Conservation (phyloP, 2,113 vertebrate genomes). For the Ctenodactylus gundi region DNA sequence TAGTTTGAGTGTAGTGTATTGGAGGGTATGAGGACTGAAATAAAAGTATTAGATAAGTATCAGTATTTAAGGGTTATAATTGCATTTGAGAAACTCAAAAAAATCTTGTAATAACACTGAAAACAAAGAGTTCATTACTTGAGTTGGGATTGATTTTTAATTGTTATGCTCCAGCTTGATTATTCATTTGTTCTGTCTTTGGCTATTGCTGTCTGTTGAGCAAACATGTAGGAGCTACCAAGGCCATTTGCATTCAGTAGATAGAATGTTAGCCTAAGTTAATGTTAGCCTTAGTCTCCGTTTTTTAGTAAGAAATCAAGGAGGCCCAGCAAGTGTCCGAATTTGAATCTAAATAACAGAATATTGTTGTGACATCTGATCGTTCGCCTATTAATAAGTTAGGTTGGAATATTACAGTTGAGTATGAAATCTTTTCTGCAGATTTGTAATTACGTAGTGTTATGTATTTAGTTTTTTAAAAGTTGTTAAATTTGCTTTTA, state of each 20-base stretch:
- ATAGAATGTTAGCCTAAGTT: not conserved
- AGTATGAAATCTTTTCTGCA: not conserved
- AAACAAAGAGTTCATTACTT: not conserved
- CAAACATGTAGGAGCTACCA: not conserved
- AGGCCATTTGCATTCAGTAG: not conserved
- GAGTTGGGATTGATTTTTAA: not conserved
- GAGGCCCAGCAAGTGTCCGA: not conserved
- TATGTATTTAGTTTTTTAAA: not conserved
- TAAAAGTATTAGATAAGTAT: not conserved
- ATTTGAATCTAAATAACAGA: conserved; percentile 7
- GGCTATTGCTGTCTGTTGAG: not conserved
- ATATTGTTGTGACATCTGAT: not conserved
- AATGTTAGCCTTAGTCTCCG: not conserved
- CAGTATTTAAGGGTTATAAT: not conserved
- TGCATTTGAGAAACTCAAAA: not conserved
- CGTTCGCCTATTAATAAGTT: not conserved
- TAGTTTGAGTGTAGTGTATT: conserved; percentile 5
- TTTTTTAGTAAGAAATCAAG: not conserved
- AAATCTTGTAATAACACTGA: not conserved
- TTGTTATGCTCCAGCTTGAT: not conserved
- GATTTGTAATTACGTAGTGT: no score
- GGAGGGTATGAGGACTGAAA: not conserved
- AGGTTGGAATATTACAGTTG: not conserved
- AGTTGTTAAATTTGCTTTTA: not conserved
- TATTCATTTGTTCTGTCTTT: not conserved